Conservation (phyloP, 2,888 invertebrate genomes). For the Rhaphigaster nebulosa region DNA sequence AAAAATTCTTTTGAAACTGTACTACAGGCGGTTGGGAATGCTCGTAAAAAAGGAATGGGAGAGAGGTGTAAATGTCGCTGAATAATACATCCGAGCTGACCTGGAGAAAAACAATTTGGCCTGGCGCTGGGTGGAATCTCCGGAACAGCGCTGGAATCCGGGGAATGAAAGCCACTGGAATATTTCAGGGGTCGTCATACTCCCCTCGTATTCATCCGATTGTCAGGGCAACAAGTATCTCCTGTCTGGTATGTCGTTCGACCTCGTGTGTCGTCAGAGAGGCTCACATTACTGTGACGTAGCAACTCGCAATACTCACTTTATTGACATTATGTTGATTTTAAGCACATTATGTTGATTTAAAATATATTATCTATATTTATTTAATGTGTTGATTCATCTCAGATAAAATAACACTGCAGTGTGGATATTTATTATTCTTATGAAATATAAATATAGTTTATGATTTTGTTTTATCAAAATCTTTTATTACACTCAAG, state of each 20-base stretch:
- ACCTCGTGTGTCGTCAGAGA: neutral
- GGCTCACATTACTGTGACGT: neutral
- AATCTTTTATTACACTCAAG: too few relatives aligned
- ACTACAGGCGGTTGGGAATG: neutral
- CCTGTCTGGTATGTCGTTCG: neutral
- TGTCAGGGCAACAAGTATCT: neutral
- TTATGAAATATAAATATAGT: too few relatives aligned
- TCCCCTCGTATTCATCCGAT: slow-evolving; percentile 8
- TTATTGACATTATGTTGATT: neutral
- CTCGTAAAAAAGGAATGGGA: slow-evolving; percentile 20
- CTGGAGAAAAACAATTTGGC: slow-evolving; percentile 41
- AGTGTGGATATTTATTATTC: too few relatives aligned
- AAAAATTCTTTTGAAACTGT: neutral
- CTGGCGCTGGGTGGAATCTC: neutral
- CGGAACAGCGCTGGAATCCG: neutral
- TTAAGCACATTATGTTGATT: neutral
- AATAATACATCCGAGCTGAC: slow-evolving; percentile 25
- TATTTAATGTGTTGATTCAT: too few relatives aligned
- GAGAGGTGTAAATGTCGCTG: slow-evolving; percentile 13
- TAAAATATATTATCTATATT: too few relatives aligned
- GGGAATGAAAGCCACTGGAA: neutral
- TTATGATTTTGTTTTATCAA: too few relatives aligned
- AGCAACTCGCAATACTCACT: neutral
- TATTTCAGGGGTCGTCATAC: neutral
- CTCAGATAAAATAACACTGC: too few relatives aligned